These are phyloP conservation scores for Sympetrum striolatum DNA, from an alignment of 2,888 invertebrate genomes.

Conservation along the genomic window DNA sequence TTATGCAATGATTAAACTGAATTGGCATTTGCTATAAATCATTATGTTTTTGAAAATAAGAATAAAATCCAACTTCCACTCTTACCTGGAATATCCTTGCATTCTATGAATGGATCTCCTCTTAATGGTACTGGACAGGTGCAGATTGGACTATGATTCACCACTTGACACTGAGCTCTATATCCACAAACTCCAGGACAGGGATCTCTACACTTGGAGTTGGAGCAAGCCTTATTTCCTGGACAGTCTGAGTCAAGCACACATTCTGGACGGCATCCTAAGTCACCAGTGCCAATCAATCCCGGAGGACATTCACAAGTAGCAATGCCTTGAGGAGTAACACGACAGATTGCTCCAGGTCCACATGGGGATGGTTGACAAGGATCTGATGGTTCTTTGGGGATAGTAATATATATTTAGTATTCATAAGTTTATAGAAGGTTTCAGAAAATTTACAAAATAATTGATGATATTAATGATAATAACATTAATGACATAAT, in stretches of 20 bases:
- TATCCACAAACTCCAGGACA: conserved; percentile 82
- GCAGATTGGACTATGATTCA: conserved; percentile 87
- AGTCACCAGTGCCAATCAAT: conserved; percentile 77
- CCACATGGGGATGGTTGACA: conserved; percentile 55
- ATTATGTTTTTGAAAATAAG: too few relatives aligned
- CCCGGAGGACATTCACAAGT: conserved; percentile 80
- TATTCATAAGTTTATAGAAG: too few relatives aligned
- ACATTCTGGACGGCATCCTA: conserved; percentile 60
- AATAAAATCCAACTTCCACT: too few relatives aligned
- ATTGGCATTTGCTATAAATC: too few relatives aligned
- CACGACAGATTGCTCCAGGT: conserved; percentile 57
- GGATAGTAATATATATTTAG: too few relatives aligned
- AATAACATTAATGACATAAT: too few relatives aligned
- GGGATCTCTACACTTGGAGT: conserved; percentile 80
- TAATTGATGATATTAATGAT: too few relatives aligned
- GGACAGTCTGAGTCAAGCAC: conserved; percentile 73
- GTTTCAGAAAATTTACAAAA: too few relatives aligned
- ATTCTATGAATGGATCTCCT: conserved; percentile 48
- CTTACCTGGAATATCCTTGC: conserved; percentile 43
- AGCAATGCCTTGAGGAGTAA: conserved; percentile 68
- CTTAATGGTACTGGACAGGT: conserved; percentile 67
- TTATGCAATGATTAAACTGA: too few relatives aligned
- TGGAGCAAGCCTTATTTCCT: conserved; percentile 75
- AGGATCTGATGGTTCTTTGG: conserved; percentile 49
- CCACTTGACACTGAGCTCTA: conserved; percentile 76